These are phyloP conservation scores for Chrysocyon brachyurus DNA, from an alignment of 2,797 vertebrate species.

Conservation along the genomic window DNA sequence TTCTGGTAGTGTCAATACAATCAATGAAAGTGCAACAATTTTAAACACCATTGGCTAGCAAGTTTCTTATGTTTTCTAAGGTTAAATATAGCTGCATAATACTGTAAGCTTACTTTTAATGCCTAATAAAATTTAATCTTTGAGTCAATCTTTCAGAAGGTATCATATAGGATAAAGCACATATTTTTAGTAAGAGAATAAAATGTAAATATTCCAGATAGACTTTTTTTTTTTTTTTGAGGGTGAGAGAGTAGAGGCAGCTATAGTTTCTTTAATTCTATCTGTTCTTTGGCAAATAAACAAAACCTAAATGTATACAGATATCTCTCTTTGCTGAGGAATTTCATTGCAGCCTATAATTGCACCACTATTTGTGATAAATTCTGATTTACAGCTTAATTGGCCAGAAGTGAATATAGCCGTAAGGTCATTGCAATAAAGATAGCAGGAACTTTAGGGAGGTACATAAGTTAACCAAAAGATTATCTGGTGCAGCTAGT, in stretches of 20 bases:
- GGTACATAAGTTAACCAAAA: constrained; percentile 71
- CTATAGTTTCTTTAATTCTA: constrained; percentile 70
- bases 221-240: constrained; percentile 29
- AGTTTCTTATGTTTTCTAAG: constrained; percentile 26
- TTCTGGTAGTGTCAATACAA: constrained; percentile 48
- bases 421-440: constrained; percentile 83
- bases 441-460: constrained; percentile 73
- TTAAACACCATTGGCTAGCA: constrained; percentile 32
- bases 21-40: constrained; percentile 51
- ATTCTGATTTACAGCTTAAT: constrained; percentile 85
- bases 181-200: constrained; percentile 40
- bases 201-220: constrained; percentile 37
- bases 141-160: not conserved
- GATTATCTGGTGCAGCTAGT: not conserved
- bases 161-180: not conserved
- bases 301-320: constrained; percentile 77
- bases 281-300: constrained; percentile 80
- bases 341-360: constrained; percentile 79
- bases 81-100: constrained; percentile 33
- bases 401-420: constrained; percentile 83
- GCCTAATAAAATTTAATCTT: constrained; percentile 53
- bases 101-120: constrained; percentile 28
- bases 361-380: constrained; percentile 82
- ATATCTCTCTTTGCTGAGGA: constrained; percentile 79
- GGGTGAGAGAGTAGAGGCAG: not conserved